A percentile compares a stretch with the other conserved stretches of the same genome.
These are phyloP conservation scores for Platycercus adscitus DNA, from an alignment of 2,113 vertebrate species.

Conservation along the genomic window DNA sequence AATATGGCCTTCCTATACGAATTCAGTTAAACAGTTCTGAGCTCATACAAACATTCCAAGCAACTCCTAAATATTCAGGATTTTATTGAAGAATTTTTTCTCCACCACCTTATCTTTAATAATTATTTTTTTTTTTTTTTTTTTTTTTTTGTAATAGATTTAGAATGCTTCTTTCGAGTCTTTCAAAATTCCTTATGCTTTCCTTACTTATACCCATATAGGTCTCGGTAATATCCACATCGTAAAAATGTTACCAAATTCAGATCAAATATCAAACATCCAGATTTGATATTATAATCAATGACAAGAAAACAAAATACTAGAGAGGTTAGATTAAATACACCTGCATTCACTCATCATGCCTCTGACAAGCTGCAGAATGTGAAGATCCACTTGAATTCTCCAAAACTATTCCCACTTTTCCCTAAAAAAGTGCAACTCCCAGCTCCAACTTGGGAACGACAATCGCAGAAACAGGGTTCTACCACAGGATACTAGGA, in stretches of 20 bases:
- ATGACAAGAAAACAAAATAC: neutral
- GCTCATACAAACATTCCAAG: neutral
- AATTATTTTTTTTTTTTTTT: neutral
- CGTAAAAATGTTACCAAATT: neutral
- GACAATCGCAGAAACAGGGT: neutral
- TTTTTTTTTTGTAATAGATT: neutral
- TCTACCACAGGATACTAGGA: neutral
- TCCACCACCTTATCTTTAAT: neutral
- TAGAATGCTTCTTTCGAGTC: neutral
- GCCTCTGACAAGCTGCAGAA: neutral
- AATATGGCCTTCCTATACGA: neutral
- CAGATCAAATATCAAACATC: neutral
- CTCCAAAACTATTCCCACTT: neutral
- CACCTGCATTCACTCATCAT: neutral
- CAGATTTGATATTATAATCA: neutral
- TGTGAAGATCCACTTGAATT: neutral
- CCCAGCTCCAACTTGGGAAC: neutral
- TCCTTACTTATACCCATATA: neutral
- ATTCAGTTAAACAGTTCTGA: neutral
- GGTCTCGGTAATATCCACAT: neutral
- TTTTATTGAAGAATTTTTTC: neutral
- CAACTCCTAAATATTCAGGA: neutral
- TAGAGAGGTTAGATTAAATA: neutral
- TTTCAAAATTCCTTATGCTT: neutral
- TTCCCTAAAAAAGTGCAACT: neutral